Base-by-base conservation (phyloP, 2,113 vertebrate species). In the Percina caprodes region DNA sequence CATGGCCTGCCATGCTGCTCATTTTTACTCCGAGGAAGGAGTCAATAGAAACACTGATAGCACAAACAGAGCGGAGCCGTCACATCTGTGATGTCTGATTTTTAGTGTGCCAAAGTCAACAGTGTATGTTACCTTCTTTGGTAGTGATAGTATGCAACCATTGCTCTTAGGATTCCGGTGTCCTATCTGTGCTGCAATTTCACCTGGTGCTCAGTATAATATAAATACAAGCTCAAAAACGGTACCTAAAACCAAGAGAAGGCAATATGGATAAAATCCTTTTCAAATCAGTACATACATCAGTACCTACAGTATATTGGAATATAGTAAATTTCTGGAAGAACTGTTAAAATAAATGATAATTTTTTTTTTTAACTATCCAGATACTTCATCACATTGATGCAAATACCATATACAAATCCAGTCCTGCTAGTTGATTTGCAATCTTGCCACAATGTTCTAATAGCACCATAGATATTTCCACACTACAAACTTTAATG, bases 1-100 rank as follows among this genome's bases (percentile, higher is more conserved):
- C 45, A 96, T 96, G 94, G 88, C 78, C 16, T 19, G 56, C 69
- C 94, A 93, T 0, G 94, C 91, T 3, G 52, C 74, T 8, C 45
- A 59, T 21, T 96, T 95, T 48, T 96, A 92, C 87, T 82, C 60
- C 0, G 10, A 86, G 12, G 16, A 65, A 7, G 9, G 30, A 26
- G 49, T 6, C 59, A 1, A 1, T 0, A 15, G 12, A 49, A 39
- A 54, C 26, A 12, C 2, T 1, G 23, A 46, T 0, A 26, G 33
- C 60, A 42, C 58, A 6, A 68, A 63, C 1, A 12, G 68, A 72
- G 45, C 30, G 1, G 52, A 77, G 30, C n/a, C 24, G 0, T 3
- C 58, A 6, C 56, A 19, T 15, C 8, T 68, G 19, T 80, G 82
- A 83, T 39, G 39, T 65, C 14, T 73, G n/a, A 70, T 19, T 51